Conservation (phyloP, 2,888 invertebrate genomes). For the Iselma pallidipennis region DNA sequence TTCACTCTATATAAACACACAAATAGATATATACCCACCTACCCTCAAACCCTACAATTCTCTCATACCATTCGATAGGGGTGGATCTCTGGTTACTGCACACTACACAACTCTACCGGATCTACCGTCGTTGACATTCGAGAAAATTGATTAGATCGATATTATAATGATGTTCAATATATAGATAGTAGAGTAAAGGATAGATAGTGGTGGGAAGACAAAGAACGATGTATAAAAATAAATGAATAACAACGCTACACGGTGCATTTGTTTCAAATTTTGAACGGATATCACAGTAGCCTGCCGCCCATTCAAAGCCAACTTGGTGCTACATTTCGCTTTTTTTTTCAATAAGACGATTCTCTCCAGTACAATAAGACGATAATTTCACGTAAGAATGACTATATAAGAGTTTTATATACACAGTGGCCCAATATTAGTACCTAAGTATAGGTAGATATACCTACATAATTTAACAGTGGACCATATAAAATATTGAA, state of each 20-base stretch:
- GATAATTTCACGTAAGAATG: slow-evolving; percentile 32
- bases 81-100: too few species aligned
- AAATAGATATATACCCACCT: background rate
- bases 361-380: slow-evolving; percentile 28
- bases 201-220: background rate
- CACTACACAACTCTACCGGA: background rate
- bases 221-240: background rate
- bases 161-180: background rate
- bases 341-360: slow-evolving; percentile 25
- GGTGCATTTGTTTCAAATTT: background rate
- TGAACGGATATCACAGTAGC: background rate
- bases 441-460: too few species aligned
- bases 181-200: too few species aligned
- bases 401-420: slow-evolving; percentile 10
- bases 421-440: background rate
- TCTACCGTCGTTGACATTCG: background rate
- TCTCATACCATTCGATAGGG: background rate
- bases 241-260: background rate
- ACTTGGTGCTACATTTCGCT: background rate
- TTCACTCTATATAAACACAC: background rate
- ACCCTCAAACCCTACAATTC: background rate
- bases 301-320: background rate
- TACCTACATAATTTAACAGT: too few species aligned
- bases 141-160: background rate
- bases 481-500: too few species aligned